Percentiles rank a stretch among this genome's conserved stretches.
These are phyloP conservation scores for Bacillus rossius DNA, from an alignment of 1,140 invertebrate species.

Conservation along the genomic window DNA sequence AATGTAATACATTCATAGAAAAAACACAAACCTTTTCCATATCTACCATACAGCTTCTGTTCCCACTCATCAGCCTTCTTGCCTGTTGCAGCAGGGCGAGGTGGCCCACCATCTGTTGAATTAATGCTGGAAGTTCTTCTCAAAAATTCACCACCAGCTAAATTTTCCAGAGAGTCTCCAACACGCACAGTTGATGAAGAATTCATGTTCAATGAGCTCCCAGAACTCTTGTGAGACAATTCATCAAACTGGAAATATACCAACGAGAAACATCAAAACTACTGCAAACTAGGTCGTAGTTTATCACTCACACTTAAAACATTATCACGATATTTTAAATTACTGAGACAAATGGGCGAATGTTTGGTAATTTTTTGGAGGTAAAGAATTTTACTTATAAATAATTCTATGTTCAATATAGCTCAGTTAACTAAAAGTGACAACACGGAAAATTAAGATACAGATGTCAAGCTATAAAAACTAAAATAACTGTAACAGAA, in stretches of 20 bases:
- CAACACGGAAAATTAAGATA: too few species aligned
- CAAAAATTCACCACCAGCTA: constrained; percentile 46
- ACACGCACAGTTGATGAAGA: constrained; percentile 45
- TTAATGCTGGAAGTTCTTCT: constrained; percentile 45
- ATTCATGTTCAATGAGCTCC: constrained; percentile 64
- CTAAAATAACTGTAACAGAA: too few species aligned
- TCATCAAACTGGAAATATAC: constrained; percentile 63
- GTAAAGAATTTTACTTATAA: too few species aligned
- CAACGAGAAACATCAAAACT: constrained; percentile 5
- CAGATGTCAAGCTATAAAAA: too few species aligned
- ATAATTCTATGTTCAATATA: too few species aligned
- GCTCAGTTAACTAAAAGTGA: too few species aligned
- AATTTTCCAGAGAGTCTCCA: constrained; percentile 52
- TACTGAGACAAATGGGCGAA: too few species aligned
- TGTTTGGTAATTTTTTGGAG: too few species aligned
- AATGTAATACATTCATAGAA: too few species aligned
- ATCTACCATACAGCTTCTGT: constrained; percentile 68
- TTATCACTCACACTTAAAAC: too few species aligned
- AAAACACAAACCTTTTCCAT: constrained; percentile 34
- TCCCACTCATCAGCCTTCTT: constrained; percentile 72
- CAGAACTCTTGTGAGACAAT: constrained; percentile 81
- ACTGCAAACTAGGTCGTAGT: too few species aligned
- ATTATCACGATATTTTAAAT: too few species aligned
- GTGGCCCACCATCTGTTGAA: constrained; percentile 43
- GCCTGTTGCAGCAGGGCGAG: constrained; percentile 27